These are phyloP conservation scores for Chrysopa pallens DNA, from an alignment of 1,140 invertebrate species.

Conservation along the genomic window DNA sequence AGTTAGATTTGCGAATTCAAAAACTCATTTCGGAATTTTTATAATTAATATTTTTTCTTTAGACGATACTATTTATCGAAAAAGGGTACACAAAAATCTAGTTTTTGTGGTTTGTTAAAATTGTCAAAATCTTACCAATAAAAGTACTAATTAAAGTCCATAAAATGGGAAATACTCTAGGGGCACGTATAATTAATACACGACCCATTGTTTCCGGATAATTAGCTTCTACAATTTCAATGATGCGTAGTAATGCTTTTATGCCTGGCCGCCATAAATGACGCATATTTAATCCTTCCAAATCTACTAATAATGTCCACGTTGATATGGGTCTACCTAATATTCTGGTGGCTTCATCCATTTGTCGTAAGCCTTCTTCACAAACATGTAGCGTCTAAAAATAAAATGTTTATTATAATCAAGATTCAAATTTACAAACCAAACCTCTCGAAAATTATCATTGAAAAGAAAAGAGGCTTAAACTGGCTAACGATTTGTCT, in stretches of 20 bases:
- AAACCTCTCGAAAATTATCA: too few species aligned
- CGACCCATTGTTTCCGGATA: conserved; percentile 91
- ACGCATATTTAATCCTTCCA: conserved; percentile 89
- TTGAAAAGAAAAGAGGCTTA: neutral
- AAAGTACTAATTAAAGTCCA: conserved; percentile 96
- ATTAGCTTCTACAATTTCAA: conserved; percentile 88
- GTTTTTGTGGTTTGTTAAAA: too few species aligned
- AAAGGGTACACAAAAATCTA: too few species aligned
- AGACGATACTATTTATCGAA: too few species aligned
- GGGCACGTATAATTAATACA: conserved; percentile 73
- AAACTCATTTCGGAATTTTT: too few species aligned
- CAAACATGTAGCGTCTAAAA: conserved; percentile 64
- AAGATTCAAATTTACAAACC: conserved; percentile 1
- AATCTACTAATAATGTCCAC: conserved; percentile 81
- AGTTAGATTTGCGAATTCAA: too few species aligned
- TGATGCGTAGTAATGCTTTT: conserved; percentile 76
- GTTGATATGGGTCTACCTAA: conserved; percentile 63
- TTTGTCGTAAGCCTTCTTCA: conserved; percentile 64
- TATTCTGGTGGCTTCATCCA: conserved; percentile 63
- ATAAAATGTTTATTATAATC: conserved; percentile 4
- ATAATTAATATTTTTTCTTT: too few species aligned
- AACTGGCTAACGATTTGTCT: neutral
- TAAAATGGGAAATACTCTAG: conserved; percentile 87
- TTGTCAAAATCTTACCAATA: conserved; percentile 40
- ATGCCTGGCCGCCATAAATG: conserved; percentile 90